Evolutionary conservation across 2,797 vertebrate species (phyloP), one percentile per base, ranked within the genome.

Genomic region (Dryobates pubescens): DNA sequence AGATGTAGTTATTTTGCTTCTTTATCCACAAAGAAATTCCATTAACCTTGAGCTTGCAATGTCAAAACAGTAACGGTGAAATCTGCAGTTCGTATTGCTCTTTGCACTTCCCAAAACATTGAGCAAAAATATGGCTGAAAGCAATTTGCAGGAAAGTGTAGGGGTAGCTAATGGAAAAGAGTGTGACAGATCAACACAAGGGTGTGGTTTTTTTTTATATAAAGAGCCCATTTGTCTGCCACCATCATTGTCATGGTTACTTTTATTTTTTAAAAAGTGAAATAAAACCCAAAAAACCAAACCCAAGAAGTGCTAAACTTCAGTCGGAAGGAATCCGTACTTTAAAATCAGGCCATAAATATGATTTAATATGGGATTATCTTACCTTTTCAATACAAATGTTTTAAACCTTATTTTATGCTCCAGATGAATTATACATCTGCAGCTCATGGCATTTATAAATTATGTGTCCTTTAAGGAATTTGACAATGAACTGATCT

Each of bases 161-260:
- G 67, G 51, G 43, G 23, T 64, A 87, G 45, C 57, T 93, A 95
- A 96, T 82, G 87, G 65, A 96, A 97, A 96, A 94, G 88, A 92
- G 88, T 80, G 61, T 43, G 86, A 94, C 29, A 93, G 41, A 94
- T 71, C 36, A 93, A 94, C 72, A 93, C 29, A 88, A 86, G 49
- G 80, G 27, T 89, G 38, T 38, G 38, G 12, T 13, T 13, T 38
- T 90, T 94, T 84, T 41, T 84, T 41, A 13, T 23, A 90, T 13
- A 23, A 90, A 89, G 63, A 82, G 19, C 27, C 51, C 34, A 79
- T 80, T 95, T 93, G 49, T 80, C 77, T 94, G 30, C 62, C 91
- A 94, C 68, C 23, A 84, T 88, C 54, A n/a, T 88, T 94, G 69
- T 87, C 82, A 93, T 30, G 30, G 72, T 56, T 91, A 61, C 75